Base-by-base conservation (phyloP, 2,888 invertebrate genomes). In the Lasioglossum marginatum region DNA sequence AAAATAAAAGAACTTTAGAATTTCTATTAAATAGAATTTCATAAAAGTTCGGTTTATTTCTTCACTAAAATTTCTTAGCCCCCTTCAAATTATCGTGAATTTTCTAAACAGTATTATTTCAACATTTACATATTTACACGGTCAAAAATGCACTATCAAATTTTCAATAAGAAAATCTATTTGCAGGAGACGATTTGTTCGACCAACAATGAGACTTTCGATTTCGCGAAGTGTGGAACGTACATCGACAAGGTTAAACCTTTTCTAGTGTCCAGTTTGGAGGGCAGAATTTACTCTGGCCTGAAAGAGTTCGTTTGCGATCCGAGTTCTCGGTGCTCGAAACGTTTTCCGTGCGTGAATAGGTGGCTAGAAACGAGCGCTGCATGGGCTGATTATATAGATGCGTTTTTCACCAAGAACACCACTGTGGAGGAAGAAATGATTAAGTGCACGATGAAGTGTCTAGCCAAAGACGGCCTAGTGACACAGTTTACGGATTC, bases 191-290 rank as follows among this genome's bases (percentile, higher is more conserved):
- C 68, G 6, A 8, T 68, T 43, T 6, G 68, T 23, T 6, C 1
- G 16, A 19, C 16, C 14, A 77, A 74, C 71, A 68, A 82, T 68
- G 77, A 23, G 12, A 27, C 4, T 14, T 75, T 77, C 63, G 60
- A 75, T 66, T 37, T 76, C 40, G 85, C 89, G 2, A 89, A 87
- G 79, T 92, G 90, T 72, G 88, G 79, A 8, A 79, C 75, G 23
- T 93, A 89, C 74, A 37, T 93, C 4, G 92, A 94, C n/a, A 88
- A 87, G 63, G 82, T 93, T 45, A 91, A 90, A 37, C 87, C 89
- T 8, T 43, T 93, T 23, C 91, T 94, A 79, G 92, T 92, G 2
- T 90, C 92, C 14, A 91, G 90, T 74, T 86, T 94, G 76, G 93
- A 94, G 77, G 87, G 87, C 1, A 89, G 88, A 70, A 83, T 94